Evolutionary conservation across 2,113 vertebrate genomes (phyloP).

Genomic region (Ochotona princeps): DNA sequence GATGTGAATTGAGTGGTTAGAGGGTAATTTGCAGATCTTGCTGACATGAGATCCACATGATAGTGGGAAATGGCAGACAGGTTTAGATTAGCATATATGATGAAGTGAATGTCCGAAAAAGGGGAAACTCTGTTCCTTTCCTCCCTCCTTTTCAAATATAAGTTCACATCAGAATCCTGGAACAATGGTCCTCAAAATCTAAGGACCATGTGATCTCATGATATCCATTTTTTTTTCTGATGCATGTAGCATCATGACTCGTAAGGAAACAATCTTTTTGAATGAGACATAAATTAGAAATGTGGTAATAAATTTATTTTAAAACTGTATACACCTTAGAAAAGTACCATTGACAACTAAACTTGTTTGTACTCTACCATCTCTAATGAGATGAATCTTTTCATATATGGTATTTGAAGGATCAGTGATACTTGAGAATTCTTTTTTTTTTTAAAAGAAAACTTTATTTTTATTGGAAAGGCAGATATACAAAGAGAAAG

Average conservation of each 20-base stretch:
- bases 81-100: slow-evolving; percentile 8
- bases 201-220: neutral
- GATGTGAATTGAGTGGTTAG: slow-evolving; percentile 74
- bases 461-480: too few species aligned
- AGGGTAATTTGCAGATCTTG: slow-evolving; percentile 62
- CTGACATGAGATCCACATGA: slow-evolving; percentile 56
- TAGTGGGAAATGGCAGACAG: slow-evolving; percentile 52
- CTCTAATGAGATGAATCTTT: neutral
- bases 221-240: neutral
- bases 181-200: neutral
- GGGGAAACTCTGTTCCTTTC: neutral
- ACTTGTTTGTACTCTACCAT: neutral
- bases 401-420: neutral
- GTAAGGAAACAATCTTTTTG: neutral
- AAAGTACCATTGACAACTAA: neutral
- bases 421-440: neutral
- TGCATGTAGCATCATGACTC: neutral
- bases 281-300: neutral
- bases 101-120: neutral
- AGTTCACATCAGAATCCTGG: neutral
- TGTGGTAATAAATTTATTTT: neutral
- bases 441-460: neutral
- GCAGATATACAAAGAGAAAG: too few species aligned
- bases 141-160: neutral
- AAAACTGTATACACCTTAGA: neutral